phyloP scores from a whole-genome alignment of 2,888 invertebrate genomes.

The Steinernema hermaphroditum region DNA sequence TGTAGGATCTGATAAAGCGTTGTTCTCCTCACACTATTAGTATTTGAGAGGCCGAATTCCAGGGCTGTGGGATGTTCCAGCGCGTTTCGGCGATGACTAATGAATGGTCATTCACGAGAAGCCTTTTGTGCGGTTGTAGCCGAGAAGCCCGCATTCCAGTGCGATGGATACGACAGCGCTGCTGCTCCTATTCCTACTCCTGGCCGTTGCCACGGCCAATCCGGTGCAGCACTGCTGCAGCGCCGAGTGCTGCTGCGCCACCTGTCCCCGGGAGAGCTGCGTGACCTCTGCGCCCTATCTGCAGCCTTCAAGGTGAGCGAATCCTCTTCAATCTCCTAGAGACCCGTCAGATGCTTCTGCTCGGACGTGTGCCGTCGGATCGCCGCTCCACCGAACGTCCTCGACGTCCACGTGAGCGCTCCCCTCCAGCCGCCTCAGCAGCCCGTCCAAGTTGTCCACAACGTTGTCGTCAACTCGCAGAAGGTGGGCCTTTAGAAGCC shows the following conservation, averaged over 20 bases:
- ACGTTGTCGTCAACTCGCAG: not conserved
- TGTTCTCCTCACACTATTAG: not conserved
- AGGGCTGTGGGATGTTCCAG: not conserved
- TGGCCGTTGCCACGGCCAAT: not conserved
- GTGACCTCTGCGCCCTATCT: no score
- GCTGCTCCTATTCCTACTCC: not conserved
- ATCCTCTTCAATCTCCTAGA: no score
- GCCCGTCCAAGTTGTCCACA: constrained; percentile 13
- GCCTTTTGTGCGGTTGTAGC: not conserved
- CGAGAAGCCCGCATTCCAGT: not conserved
- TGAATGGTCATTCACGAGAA: constrained; percentile 1
- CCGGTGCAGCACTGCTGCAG: not conserved
- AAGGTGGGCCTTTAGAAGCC: not conserved
- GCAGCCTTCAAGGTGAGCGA: no score
- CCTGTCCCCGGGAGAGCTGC: not conserved
- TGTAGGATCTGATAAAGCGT: constrained; percentile 6
- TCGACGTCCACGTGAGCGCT: not conserved
- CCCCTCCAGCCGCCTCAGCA: not conserved
- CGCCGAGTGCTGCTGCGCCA: not conserved
- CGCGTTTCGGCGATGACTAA: not conserved
- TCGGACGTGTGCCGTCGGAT: not conserved
- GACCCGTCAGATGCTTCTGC: not conserved
- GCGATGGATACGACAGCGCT: constrained; percentile 15
- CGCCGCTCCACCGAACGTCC: not conserved
- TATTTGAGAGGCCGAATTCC: not conserved